Evolutionary conservation across 2,888 invertebrate species (phyloP), one percentile per base, ranked within the genome.

Genomic region (Apoda limacodes): DNA sequence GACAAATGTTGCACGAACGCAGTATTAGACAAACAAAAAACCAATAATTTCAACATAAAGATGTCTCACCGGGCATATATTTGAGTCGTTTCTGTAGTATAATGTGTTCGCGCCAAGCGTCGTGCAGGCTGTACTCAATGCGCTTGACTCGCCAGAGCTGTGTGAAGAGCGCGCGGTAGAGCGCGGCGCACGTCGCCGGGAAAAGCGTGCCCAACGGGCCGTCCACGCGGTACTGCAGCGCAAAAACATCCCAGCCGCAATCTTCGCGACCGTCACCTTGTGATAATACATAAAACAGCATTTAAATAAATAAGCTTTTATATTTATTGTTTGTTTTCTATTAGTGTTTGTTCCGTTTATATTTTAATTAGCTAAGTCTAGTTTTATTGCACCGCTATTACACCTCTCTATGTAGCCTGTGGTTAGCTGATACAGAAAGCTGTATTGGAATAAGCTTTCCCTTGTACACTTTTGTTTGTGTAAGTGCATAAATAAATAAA

Each of bases 241-340:
- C 88, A 69, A 94, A 94, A 29, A 94, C 91, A 68, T 95, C 95
- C 93, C 94, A 95, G 3, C 94, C 94, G 35, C 85, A 85, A 65
- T 95, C 94, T 29, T 90, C 75, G 42, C 78, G 76, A 0, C 76
- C 75, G 47, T 78, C 78, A 36, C 76, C 85, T 75, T n/a, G n/a
- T n/a, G n/a, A n/a, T n/a, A n/a, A n/a, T n/a, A n/a, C n/a, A n/a
- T n/a, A n/a, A n/a, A n/a, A n/a, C n/a, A n/a, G n/a, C n/a, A n/a
- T n/a, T n/a, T n/a, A n/a, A n/a, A n/a, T n/a, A n/a, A n/a, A n/a
- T n/a, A n/a, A n/a, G n/a, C n/a, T n/a, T 19, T 19, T 19, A 19
- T 7, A 19, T 19, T 7, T 7, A 7, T 19, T 9, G 5, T 19
- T 7, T 19, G 19, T 7, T 5, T 19, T 19, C 5, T 19, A 19